Conservation (phyloP, 2,113 vertebrate genomes). For the Heterocephalus glaber region DNA sequence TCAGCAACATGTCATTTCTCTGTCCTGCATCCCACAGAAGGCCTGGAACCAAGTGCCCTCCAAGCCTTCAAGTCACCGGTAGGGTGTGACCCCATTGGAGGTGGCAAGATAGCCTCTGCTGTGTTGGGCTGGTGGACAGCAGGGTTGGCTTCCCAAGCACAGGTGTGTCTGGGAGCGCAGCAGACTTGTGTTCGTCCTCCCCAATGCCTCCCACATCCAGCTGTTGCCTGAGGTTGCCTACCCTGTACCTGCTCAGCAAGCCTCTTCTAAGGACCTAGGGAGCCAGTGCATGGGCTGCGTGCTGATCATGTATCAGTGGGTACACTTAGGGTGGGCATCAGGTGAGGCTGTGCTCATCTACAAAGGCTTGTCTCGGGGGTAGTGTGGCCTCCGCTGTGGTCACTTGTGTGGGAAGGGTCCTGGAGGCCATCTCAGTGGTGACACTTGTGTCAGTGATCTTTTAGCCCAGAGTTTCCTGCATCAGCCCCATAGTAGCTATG, state of each 20-base stretch:
- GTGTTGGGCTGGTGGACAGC: no score
- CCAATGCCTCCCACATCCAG: rapidly evolving
- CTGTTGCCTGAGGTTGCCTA: not conserved
- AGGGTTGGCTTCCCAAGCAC: no score
- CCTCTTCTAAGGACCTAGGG: not conserved
- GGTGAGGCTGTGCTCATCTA: not conserved
- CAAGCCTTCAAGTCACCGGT: not conserved
- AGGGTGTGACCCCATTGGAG: not conserved
- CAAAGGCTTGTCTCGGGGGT: not conserved
- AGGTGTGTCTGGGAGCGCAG: rapidly evolving
- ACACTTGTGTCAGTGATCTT: rapidly evolving
- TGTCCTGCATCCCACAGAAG: not conserved
- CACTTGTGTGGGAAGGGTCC: not conserved
- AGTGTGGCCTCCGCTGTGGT: not conserved
- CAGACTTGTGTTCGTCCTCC: rapidly evolving
- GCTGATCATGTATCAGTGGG: no score
- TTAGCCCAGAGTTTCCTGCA: not conserved
- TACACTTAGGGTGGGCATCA: rapidly evolving
- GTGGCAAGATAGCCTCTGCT: not conserved
- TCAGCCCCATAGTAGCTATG: not conserved
- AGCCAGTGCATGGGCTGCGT: not conserved
- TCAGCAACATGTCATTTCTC: not conserved
- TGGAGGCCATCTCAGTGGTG: not conserved
- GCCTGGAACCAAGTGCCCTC: not conserved
- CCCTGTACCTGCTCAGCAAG: not conserved